Evolutionary conservation across 1,140 invertebrate species (phyloP), one percentile per base, ranked within the genome.

Genomic region (Anadara kagoshimensis): DNA sequence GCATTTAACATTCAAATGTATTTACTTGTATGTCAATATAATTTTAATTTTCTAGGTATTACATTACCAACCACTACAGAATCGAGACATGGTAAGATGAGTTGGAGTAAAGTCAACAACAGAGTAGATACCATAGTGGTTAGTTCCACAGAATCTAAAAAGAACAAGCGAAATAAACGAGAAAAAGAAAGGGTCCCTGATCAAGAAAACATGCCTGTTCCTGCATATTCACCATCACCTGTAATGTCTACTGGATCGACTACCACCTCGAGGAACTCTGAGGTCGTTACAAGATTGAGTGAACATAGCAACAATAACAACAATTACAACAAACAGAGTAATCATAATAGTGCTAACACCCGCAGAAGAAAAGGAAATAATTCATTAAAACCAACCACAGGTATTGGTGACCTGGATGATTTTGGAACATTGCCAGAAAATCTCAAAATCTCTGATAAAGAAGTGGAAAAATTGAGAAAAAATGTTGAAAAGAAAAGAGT

Each of bases 161-260:
- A 79, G 58, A 77, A 76, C 47, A 81, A 79, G 56, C 73, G 67
- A 24, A 78, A 80, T 64, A 67, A 65, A 12, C 69, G 73, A 67
- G 79, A 83, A 44, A 67, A 67, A 20, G 81, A 81, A 54, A 73
- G 74, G 62, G 58, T 66, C 16, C 62, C 73, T 29, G 76, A 77
- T 68, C 44, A 75, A 66, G 69, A 79, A 66, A 73, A 80, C 76
- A 65, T 70, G 41, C 73, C 69, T 26, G 47, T 56, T 54, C 20
- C 53, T 45, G 59, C 58, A 18, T 51, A 44, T 14, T 64, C 65
- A 22, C 20, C 69, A 47, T 26, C 47, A 29, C 49, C 70, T 45
- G 67, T 57, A 43, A 41, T 20, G 58, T 43, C 44, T 36, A 16
- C 57, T 65, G 79, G 54, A 94, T 94, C 54, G 94, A 96, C 88